Base-by-base conservation (phyloP, 1,140 invertebrate genomes). In the Nasonia longicornis region DNA sequence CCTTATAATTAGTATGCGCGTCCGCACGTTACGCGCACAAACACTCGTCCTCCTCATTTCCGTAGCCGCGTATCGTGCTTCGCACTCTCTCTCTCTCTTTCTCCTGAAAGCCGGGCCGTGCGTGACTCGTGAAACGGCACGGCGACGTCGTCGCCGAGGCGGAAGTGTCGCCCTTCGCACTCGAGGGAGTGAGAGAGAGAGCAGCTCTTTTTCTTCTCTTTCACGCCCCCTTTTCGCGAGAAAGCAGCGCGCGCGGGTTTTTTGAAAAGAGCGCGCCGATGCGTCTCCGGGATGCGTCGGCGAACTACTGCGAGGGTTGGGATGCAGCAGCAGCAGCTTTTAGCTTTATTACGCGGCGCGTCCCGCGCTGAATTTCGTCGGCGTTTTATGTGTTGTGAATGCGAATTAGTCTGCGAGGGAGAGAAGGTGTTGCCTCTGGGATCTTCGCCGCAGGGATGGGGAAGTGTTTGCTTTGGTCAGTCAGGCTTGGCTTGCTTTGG, bases 1-100 rank as follows among this genome's bases (percentile, higher is more conserved):
- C 81, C 52, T 58, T 82, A 86, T 90, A 90, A 90, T 90, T 90
- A 90, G 89, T 90, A 89, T 89, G 88, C 89, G 88, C 87, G 87
- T 90, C 88, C 87, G 87, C 83, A 86, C 87, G 86, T 87, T 87
- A 86, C 86, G 83, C 84, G 87, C 85, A 86, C 85, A 87, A 88
- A 86, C 85, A 82, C 85, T 84, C 84, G 87, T 85, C 72, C 83
- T 73, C 82, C 73, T 77, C 82, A 58, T 58, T 86, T 84, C 81
- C 70, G 72, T 75, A 76, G 81, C 82, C 82, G 87, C 87, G 89
- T 89, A 89, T 90, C 86, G 87, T 87, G 88, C 88, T 90, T 90
- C 89, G 88, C 90, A 91, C 89, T 90, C 90, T 89, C 73, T 74
- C 73, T 74, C 48, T 14, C 48, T 58, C 64, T 26, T 12, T 26